Evolutionary conservation across 2,113 vertebrate species (phyloP), one percentile per base, ranked within the genome.

Genomic region (Hiodon alosoides): DNA sequence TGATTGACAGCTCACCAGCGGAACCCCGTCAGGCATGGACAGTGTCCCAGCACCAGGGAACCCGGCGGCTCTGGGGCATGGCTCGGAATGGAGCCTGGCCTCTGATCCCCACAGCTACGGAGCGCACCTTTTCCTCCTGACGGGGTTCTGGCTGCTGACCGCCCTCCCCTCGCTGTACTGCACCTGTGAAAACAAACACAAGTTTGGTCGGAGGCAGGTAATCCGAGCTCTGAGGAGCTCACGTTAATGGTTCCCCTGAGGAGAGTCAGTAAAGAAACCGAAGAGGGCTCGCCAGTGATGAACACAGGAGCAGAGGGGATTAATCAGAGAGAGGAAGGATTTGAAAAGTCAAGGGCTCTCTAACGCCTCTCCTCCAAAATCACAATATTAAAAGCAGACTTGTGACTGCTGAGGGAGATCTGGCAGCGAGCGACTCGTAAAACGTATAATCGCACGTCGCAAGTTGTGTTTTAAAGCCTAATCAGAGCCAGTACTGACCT

Each of bases 121-220:
- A 11, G 51, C 7, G 48, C 90, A 93, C 83, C 90, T 87, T 86
- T 93, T 99, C 93, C 87, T 98, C 83, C 93, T 91, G n/a, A 90
- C 73, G 79, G 92, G 93, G 79, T 88, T 93, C 82, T 92, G 93
- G 85, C 87, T 84, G 86, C 87, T 87, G 86, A 85, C 87, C 82
- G 85, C 91, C 86, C 91, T 95, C 87, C 93, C 81, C 83, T 93
- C 93, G 54, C 92, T 86, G 7, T 92, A 91, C 90, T 97, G 96
- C 95, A 98, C 97, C 97, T 99, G 96, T 93, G 89, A 95, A 97
- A 98, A 97, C 95, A 98, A 92, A 94, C 85, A 95, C 90, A 80
- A 51, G 89, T 80, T 91, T 91, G 80, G 88, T 93, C 87, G 89
- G 86, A 86, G 90, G 87, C 90, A 87, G 93, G 95, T 95, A 96